phyloP scores from a whole-genome alignment of 2,113 vertebrate genomes.

The Rhegmatorhina hoffmannsi region DNA sequence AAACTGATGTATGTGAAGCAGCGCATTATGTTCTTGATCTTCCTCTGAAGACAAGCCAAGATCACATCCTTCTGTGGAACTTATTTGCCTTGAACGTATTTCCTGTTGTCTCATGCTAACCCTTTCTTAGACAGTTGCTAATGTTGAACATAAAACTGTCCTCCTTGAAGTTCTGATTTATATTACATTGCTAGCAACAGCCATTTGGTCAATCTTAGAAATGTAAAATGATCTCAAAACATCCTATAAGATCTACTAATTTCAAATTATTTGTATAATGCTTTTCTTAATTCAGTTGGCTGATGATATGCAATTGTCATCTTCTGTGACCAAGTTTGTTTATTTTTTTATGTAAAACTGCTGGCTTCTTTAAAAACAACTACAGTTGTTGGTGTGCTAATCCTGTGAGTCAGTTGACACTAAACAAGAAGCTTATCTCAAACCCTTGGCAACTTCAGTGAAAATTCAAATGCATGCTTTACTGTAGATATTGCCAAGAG shows the following conservation, averaged over 20 bases:
- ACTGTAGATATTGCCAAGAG: conserved; percentile 90
- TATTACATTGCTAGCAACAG: background rate
- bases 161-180: conserved; percentile 19
- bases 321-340: background rate
- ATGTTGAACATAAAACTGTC: background rate
- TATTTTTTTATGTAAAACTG: conserved; percentile 56
- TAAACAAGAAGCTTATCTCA: conserved; percentile 77
- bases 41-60: conserved; percentile 47
- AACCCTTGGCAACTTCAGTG: conserved; percentile 78
- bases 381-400: conserved; percentile 83
- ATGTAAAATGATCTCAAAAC: background rate
- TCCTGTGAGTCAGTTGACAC: conserved; percentile 77
- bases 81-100: background rate
- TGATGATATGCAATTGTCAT: conserved; percentile 62
- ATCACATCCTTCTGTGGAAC: background rate
- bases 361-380: conserved; percentile 73
- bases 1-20: conserved; percentile 41
- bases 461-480: conserved; percentile 91
- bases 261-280: conserved; percentile 19
- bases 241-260: background rate
- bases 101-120: conserved; percentile 38
- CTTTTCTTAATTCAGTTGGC: conserved; percentile 75
- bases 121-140: background rate
- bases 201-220: background rate
- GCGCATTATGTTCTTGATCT: conserved; percentile 30